Conservation (phyloP, 2,888 invertebrate genomes). For the Agrochola lychnidis region DNA sequence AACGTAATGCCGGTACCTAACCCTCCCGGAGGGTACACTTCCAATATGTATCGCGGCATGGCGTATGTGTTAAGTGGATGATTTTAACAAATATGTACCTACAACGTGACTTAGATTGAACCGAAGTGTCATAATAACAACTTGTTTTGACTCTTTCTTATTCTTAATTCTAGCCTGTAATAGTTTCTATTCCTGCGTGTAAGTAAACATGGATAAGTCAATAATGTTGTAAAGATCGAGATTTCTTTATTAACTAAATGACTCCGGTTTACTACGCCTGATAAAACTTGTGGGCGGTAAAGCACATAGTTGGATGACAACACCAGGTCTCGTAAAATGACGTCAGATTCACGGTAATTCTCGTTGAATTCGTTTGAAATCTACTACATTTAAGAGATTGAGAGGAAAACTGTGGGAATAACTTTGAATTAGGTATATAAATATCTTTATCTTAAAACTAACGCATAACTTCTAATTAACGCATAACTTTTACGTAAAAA, state of each 20-base stretch:
- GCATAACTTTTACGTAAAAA: neutral
- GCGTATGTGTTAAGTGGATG: neutral
- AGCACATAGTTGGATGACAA: conserved; percentile 11
- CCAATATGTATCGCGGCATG: too few relatives aligned
- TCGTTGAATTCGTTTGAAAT: conserved; percentile 31
- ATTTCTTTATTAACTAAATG: conserved; percentile 14
- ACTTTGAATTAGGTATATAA: neutral
- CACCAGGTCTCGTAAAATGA: conserved; percentile 28
- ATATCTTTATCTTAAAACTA: neutral
- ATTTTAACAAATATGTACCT: conserved; percentile 28
- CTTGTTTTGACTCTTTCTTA: conserved; percentile 26
- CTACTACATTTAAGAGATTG: neutral
- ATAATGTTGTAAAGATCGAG: conserved; percentile 1
- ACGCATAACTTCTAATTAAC: neutral
- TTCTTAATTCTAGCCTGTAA: conserved; percentile 3
- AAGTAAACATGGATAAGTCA: conserved; percentile 17
- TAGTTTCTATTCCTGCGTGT: conserved; percentile 1
- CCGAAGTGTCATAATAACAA: conserved; percentile 27
- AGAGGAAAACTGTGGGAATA: conserved; percentile 22
- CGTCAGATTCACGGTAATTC: conserved; percentile 35
- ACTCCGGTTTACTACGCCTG: conserved; percentile 2
- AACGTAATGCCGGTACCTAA: too few relatives aligned
- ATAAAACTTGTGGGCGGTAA: conserved; percentile 12
- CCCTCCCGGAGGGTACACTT: too few relatives aligned
- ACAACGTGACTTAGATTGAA: conserved; percentile 15